Percentiles rank a stretch among this genome's conserved stretches.
phyloP scores from a whole-genome alignment of 2,888 invertebrate species.

The Athalia cordata region DNA sequence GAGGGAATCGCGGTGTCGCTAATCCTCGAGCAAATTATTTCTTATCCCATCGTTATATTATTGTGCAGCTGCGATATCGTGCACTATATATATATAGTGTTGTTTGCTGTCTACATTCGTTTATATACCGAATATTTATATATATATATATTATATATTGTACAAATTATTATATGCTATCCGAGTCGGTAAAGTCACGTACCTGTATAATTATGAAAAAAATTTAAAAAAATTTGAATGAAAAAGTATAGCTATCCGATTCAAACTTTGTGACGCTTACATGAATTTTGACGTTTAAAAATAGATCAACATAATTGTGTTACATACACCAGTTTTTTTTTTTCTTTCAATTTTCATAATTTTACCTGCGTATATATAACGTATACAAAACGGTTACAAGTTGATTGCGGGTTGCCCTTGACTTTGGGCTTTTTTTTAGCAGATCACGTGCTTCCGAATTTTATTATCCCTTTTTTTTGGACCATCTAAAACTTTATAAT shows the following conservation, averaged over 20 bases:
- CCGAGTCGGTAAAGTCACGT: no score
- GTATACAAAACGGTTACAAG: neutral
- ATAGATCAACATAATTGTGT: neutral
- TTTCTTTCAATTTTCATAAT: neutral
- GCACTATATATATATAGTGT: neutral
- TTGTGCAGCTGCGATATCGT: neutral
- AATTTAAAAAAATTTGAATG: no score
- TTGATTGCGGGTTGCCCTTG: neutral
- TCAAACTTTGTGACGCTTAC: no score
- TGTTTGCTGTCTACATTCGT: neutral
- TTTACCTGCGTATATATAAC: neutral
- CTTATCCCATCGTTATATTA: neutral
- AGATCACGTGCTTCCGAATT: neutral
- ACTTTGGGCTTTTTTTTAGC: neutral
- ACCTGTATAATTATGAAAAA: no score
- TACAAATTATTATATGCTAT: no score
- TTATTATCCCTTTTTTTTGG: slow-evolving; percentile 3
- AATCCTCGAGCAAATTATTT: neutral
- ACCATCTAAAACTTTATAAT: neutral
- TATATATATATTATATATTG: no score
- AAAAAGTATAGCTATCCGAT: no score
- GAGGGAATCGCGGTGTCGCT: slow-evolving; percentile 7
- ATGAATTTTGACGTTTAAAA: neutral
- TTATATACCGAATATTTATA: no score
- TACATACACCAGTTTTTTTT: neutral